A percentile compares a stretch with the other conserved stretches of the same genome.
phyloP scores from a whole-genome alignment of 1,140 invertebrate species.

The Saxidomus purpurata region DNA sequence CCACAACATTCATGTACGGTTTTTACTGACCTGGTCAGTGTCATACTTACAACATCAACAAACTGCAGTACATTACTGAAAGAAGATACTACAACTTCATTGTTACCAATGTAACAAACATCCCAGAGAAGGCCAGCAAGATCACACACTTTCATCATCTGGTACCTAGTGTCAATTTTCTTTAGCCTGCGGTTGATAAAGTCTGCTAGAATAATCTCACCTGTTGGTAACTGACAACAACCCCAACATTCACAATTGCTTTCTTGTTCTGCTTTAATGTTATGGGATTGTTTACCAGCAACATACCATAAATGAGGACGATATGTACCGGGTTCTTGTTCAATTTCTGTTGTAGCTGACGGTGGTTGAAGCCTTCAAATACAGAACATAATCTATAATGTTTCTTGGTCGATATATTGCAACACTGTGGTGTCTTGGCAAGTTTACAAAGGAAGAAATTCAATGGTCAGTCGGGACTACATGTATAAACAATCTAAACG shows the following conservation, averaged over 20 bases:
- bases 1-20: not conserved
- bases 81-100: not conserved
- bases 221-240: not conserved
- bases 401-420: no score
- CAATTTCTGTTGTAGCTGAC: no score
- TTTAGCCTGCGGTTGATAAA: not conserved
- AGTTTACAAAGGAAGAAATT: no score
- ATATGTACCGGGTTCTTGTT: no score
- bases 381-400: no score
- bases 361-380: no score
- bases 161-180: not conserved
- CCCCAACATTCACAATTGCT: not conserved
- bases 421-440: no score
- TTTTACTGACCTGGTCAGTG: not conserved
- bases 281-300: no score
- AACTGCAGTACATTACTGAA: not conserved
- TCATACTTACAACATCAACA: not conserved
- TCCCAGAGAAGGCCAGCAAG: not conserved
- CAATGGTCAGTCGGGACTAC: no score
- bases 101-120: not conserved
- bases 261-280: no score
- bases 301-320: no score
- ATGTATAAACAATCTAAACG: no score
- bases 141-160: not conserved
- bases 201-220: not conserved